Evolutionary conservation across 2,888 invertebrate species (phyloP), one percentile per base, ranked within the genome.

Genomic region (Oscheius myriophilus): DNA sequence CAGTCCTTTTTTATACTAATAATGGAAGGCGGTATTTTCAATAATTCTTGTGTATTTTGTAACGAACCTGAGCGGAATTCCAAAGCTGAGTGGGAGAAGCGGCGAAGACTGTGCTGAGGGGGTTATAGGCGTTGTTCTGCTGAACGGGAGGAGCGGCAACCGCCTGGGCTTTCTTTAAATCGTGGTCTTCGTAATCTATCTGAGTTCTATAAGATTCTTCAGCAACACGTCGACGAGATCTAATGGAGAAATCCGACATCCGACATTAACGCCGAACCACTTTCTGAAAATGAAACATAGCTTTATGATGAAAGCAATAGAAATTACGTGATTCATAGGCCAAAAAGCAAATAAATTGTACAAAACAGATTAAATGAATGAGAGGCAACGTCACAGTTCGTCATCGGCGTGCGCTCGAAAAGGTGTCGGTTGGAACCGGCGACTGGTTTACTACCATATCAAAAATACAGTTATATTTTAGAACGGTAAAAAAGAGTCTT

Each of bases 61-160:
- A 14, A 69, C 70, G 62, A 66, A 84, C 84, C 76, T 84, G 84
- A 52, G 84, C 84, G 41, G 82, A 77, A 74, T 78, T 84, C 84
- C 84, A 84, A 68, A 84, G 70, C 65, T 82, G 78, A n/a, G 82
- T 70, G 16, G 84, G 78, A 42, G 82, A 76, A 23, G 83, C 79
- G 53, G 77, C 71, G 71, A 84, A 76, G 61, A 83, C 80, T n/a
- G 79, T 80, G 25, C 76, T 77, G 63, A 82, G 61, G 23, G 80
- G 72, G 68, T 69, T 76, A 43, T 77, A 77, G 25, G 64, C 55
- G 70, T 14, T 58, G 66, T 26, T 51, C 33, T 46, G 51, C 18
- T n/a, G 58, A 65, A 21, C 55, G 11, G 21, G 46, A 18, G 53
- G 21, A 23, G 64, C 67, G 51, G 67, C 41, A n/a, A 57, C 54